Percentiles rank a stretch among this genome's conserved stretches.
Conservation (phyloP, 2,113 vertebrate species). For the Caracal caracal region DNA sequence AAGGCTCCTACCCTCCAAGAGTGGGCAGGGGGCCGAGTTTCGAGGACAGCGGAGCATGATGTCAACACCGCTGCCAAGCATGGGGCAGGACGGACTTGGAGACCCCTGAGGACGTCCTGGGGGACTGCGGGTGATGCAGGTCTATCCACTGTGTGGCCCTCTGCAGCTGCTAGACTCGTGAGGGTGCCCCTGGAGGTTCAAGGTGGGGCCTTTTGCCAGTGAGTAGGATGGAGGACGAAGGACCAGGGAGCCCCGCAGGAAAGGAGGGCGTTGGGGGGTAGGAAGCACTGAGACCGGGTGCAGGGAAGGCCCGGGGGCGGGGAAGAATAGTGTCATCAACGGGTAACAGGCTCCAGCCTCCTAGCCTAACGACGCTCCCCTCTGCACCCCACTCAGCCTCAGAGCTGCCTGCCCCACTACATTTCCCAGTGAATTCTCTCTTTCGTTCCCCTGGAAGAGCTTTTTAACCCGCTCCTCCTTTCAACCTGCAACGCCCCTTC, state of each 20-base stretch:
- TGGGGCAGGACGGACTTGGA: not conserved
- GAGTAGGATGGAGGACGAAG: not conserved
- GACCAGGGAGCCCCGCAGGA: not conserved
- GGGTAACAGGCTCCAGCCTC: not conserved
- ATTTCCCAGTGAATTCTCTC: not conserved
- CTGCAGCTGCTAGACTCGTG: not conserved
- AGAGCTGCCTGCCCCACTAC: fast-evolving
- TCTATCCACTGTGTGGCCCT: not conserved
- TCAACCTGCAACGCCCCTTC: not conserved
- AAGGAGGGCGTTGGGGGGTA: not conserved
- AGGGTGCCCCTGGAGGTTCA: not conserved
- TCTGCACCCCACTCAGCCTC: not conserved
- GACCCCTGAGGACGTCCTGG: not conserved
- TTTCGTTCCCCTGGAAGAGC: not conserved
- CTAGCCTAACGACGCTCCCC: not conserved
- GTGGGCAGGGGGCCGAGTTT: not conserved
- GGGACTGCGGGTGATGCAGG: not conserved
- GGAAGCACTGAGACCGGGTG: not conserved
- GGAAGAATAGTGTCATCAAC: not conserved
- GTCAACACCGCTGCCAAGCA: not conserved
- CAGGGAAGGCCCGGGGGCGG: not conserved
- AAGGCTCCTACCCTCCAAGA: not conserved
- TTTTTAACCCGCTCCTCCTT: not conserved
- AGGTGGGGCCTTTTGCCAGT: not conserved
- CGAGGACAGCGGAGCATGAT: fast-evolving